Base-by-base conservation (phyloP, 1,140 invertebrate species). In the Drosophila subobscura region DNA sequence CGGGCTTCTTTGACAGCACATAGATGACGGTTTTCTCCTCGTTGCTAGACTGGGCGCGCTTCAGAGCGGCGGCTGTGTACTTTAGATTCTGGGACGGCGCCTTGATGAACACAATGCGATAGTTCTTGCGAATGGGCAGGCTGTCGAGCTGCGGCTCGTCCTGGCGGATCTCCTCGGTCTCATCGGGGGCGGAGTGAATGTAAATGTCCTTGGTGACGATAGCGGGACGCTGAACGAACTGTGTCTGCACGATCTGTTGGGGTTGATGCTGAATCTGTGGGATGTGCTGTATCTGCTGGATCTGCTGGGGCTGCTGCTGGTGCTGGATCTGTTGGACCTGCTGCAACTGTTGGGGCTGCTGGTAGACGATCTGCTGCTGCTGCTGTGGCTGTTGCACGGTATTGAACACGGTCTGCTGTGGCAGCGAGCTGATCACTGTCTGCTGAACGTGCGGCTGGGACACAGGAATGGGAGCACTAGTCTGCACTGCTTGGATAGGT, bases 81-180 rank as follows among this genome's bases (percentile, higher is more conserved):
- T 93, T 94, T 33, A 95, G 94, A 78, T 94, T 94, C 42, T 95
- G 93, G 47, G 94, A 93, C 29, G 96, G 96, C 16, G 96, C 95
- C 93, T 96, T 96, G 91, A 97, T 96, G 94, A 96, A 96, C 81
- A 97, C 96, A 81, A 97, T 97, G 91, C 96, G 96, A 93, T 96
- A 96, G 91, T 96, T 95, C 78, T 96, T 96, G 92, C 96, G 95
- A 64, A 95, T 92, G 6, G 94, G 93, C 12, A 72, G 45, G 29
- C 44, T 85, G 10, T 91, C 89, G 27, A 79, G 37, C 6, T 76
- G 81, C 0, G 73, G 70, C 5, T 68, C 71, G n/a, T 65, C 42
- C 29, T 71, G 70, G 2, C 42, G 41, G 23, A 79, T 47, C 54
- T 91, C 91, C 53, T 91, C 91, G 14, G 67, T 71, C 7, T 91